Conservation (phyloP, 2,888 invertebrate genomes). For the Romanomermis culicivorax region DNA sequence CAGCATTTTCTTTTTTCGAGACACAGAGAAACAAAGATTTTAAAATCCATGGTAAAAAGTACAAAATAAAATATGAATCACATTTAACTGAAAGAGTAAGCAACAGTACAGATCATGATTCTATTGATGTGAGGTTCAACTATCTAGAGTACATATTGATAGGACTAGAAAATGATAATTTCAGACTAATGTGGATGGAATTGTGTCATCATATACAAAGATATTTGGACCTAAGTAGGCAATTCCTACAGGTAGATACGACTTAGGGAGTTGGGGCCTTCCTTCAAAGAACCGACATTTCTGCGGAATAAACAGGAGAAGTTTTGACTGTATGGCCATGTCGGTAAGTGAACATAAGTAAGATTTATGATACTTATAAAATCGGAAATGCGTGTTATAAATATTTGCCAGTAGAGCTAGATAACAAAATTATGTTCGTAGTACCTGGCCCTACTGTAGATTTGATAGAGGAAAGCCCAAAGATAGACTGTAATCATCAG, state of each 20-base stretch:
- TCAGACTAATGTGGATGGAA: no score
- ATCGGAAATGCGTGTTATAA: no score
- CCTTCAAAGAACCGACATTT: background rate
- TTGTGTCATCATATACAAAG: no score
- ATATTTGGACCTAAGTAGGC: background rate
- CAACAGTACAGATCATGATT: background rate
- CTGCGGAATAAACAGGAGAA: background rate
- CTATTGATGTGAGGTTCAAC: background rate
- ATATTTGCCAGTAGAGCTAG: no score
- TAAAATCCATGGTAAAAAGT: background rate
- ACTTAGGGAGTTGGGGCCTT: background rate
- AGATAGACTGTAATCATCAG: no score
- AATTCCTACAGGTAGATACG: background rate
- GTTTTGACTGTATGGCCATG: background rate
- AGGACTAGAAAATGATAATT: background rate
- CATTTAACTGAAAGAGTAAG: no score
- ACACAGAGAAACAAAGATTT: no score
- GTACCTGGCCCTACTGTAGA: no score
- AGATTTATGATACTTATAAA: background rate
- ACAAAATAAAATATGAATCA: background rate
- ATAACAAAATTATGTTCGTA: no score
- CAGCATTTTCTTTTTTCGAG: no score
- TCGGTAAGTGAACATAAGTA: no score
- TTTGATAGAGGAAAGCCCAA: no score
- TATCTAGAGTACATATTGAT: background rate